Evolutionary conservation across 1,140 invertebrate species (phyloP), one percentile per base, ranked within the genome.

Genomic region (Hermatobates lingyangjiaoensis): DNA sequence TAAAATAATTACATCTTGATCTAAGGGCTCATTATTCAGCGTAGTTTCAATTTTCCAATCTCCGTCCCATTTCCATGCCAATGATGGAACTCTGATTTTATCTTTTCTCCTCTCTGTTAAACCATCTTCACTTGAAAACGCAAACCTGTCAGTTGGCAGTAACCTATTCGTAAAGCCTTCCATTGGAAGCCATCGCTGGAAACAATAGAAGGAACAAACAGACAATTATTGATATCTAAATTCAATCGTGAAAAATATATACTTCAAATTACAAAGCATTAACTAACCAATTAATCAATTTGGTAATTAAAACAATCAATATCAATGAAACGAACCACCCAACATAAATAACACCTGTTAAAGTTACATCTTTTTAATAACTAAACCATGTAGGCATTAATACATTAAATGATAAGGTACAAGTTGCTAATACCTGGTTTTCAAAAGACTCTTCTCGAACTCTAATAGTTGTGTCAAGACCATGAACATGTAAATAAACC

Each of bases 1-100:
- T 10, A 42, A 18, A 5, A 42, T 18, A 63, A 56, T 68, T 62
- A 71, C 88, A 74, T 91, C 87, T 66, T 85, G 79, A 64, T 84
- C 82, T 45, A 92, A 68, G 2, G 82, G 81, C 60, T 90, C 80
- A 3, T 87, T 88, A 66, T 91, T 80, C 44, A 93, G 70, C 25
- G 82, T 86, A 14, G 86, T 74, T 64, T 93, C 88, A 48, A 92
- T 73, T 56, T 86, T 77, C 90, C 90, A 95, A 57, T 89, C 85
- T 2, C 81, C 81, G 69, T 94, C 87, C 89, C 89, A 92, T 60
- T 87, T 79, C 90, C 90, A 91, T 53, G 87, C 84, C 75, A 88
- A 78, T 0, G 87, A 90, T 21, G 89, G 89, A 24, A 93, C 65
- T 57, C 81, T 70, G 42, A 93, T 86, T 60, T 77, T 78, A 58